Base-by-base conservation (phyloP, 2,888 invertebrate species). In the Acronicta psi region DNA sequence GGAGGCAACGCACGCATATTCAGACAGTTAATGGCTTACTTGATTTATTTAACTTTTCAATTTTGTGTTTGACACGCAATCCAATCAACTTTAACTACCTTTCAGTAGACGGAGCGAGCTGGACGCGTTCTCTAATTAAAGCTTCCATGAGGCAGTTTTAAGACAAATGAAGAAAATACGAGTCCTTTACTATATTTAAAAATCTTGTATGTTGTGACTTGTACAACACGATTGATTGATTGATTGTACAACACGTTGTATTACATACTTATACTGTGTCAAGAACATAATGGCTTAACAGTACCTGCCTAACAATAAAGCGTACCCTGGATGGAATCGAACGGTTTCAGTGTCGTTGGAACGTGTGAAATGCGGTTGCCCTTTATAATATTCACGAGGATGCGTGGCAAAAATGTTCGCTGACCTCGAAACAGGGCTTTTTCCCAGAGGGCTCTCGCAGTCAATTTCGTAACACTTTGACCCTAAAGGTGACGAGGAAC, bases 391-490 rank as follows among this genome's bases (percentile, higher is more conserved):
- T 89, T 88, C 85, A 87, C 80, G 80, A 84, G 81, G 74, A 78
- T 80, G 75, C 77, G 82, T 79, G 77, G 73, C 80, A 82, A 87
- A 87, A 89, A 88, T 86, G 81, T 81, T 79, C 81, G 81, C 69
- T 83, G 88, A 88, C 89, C 90, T 83, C 89, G 82, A 86, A 84
- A 82, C 70, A 77, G 73, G 83, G 79, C 78, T 76, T 79, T 80
- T 81, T 83, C 85, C 82, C 84, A 67, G 77, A 81, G 86, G 83
- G 75, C 79, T 73, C 76, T 73, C 73, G 74, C 69, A 69, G 86
- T 86, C 88, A 87, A 88, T 88, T 90, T 84, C 80, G 83, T 79
- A 84, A 84, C 85, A 86, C 86, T 87, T 81, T 84, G 85, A 85
- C 88, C 88, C 84, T 85, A 82, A 85, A 84, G 80, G 82, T 79